A percentile compares a stretch with the other conserved stretches of the same genome.
These are phyloP conservation scores for Drosophila grimshawi DNA, from an alignment of 1,140 invertebrate species.

Conservation along the genomic window DNA sequence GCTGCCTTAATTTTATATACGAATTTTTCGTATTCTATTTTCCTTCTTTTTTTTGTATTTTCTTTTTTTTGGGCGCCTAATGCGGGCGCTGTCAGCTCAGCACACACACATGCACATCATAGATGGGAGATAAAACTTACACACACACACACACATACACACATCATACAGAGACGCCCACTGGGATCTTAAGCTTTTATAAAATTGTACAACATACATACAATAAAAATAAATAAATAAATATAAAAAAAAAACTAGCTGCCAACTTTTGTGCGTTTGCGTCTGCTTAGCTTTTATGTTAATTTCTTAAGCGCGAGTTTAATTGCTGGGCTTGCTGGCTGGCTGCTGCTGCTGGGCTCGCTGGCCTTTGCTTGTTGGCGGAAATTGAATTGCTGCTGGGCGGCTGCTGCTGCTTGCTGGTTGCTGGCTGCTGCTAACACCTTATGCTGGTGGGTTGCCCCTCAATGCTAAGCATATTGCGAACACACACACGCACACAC, in stretches of 20 bases:
- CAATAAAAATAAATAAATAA: slow-evolving; percentile 10
- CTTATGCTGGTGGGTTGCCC: slow-evolving; percentile 58
- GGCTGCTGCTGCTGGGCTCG: slow-evolving; percentile 42
- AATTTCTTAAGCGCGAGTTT: slow-evolving; percentile 75
- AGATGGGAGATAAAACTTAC: too few species aligned
- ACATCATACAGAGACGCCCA: slow-evolving; percentile 19
- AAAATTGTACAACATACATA: background rate
- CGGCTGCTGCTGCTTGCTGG: slow-evolving; percentile 27
- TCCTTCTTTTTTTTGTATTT: slow-evolving; percentile 29
- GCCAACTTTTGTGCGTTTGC: slow-evolving; percentile 65
- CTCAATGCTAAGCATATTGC: slow-evolving; percentile 70
- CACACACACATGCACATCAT: slow-evolving; percentile 12
- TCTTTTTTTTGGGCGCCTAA: slow-evolving; percentile 35
- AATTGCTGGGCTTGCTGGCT: slow-evolving; percentile 61
- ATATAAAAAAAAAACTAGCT: slow-evolving; percentile 55
- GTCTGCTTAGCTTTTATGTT: slow-evolving; percentile 68
- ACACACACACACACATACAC: slow-evolving; percentile 10
- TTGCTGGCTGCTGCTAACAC: slow-evolving; percentile 56
- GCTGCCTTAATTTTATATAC: slow-evolving; percentile 60
- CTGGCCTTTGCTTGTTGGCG: slow-evolving; percentile 70
- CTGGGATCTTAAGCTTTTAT: slow-evolving; percentile 40
- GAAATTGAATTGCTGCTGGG: slow-evolving; percentile 68
- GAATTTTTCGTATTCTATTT: slow-evolving; percentile 45
- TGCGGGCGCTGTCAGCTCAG: slow-evolving; percentile 66
- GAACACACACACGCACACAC: slow-evolving; percentile 16